Conservation (phyloP, 2,113 vertebrate species). For the Trichechus manatus region DNA sequence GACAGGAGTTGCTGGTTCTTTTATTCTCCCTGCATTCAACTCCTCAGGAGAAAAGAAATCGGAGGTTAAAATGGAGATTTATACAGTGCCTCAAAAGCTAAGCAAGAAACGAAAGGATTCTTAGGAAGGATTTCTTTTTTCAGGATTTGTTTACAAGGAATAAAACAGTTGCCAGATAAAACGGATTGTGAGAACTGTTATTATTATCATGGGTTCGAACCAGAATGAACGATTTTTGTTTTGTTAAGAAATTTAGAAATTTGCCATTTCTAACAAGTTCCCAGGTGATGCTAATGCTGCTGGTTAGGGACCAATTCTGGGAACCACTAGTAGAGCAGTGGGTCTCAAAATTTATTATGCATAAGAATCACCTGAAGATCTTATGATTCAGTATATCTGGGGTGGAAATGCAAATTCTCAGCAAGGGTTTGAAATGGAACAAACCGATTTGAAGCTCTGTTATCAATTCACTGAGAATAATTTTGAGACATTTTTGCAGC, state of each 20-base stretch:
- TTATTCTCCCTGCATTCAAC: background rate
- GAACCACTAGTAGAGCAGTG: no score
- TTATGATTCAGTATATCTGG: no score
- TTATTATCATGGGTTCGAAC: background rate
- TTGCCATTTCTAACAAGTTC: no score
- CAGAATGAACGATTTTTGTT: no score
- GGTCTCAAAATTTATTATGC: no score
- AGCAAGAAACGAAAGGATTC: background rate
- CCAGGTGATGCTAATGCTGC: no score
- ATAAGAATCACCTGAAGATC: no score
- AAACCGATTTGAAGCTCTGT: no score
- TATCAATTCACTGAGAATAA: slow-evolving; percentile 56
- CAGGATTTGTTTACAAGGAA: slow-evolving; percentile 59
- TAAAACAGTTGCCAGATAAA: slow-evolving; percentile 51
- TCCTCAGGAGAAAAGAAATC: background rate
- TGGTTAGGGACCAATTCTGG: no score
- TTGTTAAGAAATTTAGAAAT: no score
- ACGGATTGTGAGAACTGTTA: background rate
- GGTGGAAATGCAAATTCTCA: no score
- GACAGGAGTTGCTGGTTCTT: background rate
- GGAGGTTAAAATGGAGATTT: slow-evolving; percentile 61
- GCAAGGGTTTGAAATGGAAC: no score
- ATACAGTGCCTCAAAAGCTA: slow-evolving; percentile 34
- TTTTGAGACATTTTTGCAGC: slow-evolving; percentile 18
- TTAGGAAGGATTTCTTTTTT: background rate